Conservation (phyloP, 2,888 invertebrate genomes). For the Sesia bembeciformis region DNA sequence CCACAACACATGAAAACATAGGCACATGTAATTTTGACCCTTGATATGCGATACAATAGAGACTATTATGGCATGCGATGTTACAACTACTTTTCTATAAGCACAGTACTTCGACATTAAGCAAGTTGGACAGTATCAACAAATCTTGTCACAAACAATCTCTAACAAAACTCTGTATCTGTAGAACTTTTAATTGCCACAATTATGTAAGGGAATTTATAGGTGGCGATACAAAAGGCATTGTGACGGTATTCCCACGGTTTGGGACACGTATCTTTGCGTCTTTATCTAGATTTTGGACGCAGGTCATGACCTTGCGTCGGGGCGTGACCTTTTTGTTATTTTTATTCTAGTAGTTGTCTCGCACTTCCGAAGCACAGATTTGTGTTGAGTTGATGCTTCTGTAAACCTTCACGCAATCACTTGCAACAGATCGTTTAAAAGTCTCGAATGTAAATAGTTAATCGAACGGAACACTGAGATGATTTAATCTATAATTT, state of each 20-base stretch:
- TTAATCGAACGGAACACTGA: no score
- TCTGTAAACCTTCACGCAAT: no score
- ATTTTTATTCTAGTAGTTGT: conserved; percentile 9
- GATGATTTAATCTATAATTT: no score
- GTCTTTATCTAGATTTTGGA: conserved; percentile 42
- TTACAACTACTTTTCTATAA: no score
- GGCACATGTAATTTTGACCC: no score
- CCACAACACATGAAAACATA: no score
- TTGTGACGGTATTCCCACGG: conserved; percentile 54
- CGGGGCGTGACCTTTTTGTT: conserved; percentile 45
- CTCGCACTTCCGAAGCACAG: conserved; percentile 27
- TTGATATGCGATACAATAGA: no score
- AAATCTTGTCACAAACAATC: neutral
- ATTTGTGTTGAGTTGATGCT: no score
- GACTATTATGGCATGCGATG: no score
- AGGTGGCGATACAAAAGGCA: conserved; percentile 37
- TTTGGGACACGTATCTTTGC: conserved; percentile 44
- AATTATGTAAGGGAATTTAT: conserved; percentile 57
- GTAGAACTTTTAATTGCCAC: conserved; percentile 53
- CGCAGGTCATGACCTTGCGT: conserved; percentile 49
- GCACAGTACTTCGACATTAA: neutral
- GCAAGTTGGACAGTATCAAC: neutral
- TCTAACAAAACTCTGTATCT: neutral
- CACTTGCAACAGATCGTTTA: no score
- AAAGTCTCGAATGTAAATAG: no score